Evolutionary conservation across 2,797 vertebrate species (phyloP).

Genomic region (Crypturellus tataupa): DNA sequence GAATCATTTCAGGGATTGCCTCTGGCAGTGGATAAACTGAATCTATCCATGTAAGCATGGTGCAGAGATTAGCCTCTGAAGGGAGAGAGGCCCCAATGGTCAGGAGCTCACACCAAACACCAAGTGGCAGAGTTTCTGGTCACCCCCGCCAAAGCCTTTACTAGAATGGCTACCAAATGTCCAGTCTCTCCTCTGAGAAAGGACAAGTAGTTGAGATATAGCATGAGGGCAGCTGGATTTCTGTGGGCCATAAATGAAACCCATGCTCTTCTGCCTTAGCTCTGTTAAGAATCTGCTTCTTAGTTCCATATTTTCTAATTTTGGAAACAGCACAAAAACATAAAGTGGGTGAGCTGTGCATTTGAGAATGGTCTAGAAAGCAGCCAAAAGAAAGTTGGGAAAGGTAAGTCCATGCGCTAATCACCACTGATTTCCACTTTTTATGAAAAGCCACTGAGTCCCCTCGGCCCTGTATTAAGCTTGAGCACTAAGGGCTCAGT

Average conservation of each 20-base stretch:
- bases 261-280: neutral
- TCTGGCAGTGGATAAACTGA: neutral
- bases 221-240: neutral
- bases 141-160: neutral
- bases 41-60: neutral
- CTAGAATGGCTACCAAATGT: neutral
- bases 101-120: neutral
- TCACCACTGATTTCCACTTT: neutral
- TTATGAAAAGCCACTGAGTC: neutral
- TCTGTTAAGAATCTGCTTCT: neutral
- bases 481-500: neutral
- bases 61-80: neutral
- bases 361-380: neutral
- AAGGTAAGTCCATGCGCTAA: neutral
- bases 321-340: neutral
- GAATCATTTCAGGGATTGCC: neutral
- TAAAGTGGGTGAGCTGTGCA: neutral
- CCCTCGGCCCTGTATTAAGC: accelerated
- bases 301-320: neutral
- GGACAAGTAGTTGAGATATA: neutral
- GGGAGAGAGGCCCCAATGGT: neutral
- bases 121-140: neutral
- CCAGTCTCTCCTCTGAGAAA: neutral
- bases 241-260: neutral
- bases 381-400: neutral